Base-by-base conservation (phyloP, 2,113 vertebrate species). In the Bostrychus sinensis region DNA sequence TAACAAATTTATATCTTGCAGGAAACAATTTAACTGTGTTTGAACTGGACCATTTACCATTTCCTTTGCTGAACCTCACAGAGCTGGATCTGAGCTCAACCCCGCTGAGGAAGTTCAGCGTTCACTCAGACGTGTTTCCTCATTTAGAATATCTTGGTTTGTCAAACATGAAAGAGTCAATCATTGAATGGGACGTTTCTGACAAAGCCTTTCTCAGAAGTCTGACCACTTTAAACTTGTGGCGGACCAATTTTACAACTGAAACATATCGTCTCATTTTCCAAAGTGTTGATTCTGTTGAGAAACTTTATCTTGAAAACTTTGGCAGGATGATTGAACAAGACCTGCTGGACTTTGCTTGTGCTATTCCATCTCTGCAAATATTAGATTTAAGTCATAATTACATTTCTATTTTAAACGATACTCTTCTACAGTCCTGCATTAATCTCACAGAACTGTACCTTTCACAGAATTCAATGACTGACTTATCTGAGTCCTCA, bases 361-460 rank as follows among this genome's bases (percentile, higher is more conserved):
- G 90, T 56, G 67, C 70, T 12, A 63, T 81, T 37, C 73, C 80
- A 54, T 32, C 69, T 5, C 45, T 82, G 36, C 76, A 56, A 5
- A 61, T 70, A 19, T 45, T 92, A 26, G 46, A 78, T 3, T 57
- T 89, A 56, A 55, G 45, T 11, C 7, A 2, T n/a, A 91, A 90
- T 78, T 46, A 59, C 60, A 28, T 58, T 13, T 59, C 87, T 9
- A 3, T 43, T 13, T 45, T 53, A 41, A n/a, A 61, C 53, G 9
- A 57, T 1, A 56, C 26, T 3, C 20, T 38, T 2, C 72, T 88
- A 39, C 22, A 48, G 22, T 28, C 42, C 23, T 91, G 85, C 63
- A 61, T 50, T 0, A 11, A 56, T 3, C 12, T 91, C n/a, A 66
- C 32, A 1, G 12, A 74, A 1, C 46, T 90, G 14, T 66, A 81